Evolutionary conservation across 1,140 invertebrate species (phyloP).

Genomic region (Scaptomyza graminum): DNA sequence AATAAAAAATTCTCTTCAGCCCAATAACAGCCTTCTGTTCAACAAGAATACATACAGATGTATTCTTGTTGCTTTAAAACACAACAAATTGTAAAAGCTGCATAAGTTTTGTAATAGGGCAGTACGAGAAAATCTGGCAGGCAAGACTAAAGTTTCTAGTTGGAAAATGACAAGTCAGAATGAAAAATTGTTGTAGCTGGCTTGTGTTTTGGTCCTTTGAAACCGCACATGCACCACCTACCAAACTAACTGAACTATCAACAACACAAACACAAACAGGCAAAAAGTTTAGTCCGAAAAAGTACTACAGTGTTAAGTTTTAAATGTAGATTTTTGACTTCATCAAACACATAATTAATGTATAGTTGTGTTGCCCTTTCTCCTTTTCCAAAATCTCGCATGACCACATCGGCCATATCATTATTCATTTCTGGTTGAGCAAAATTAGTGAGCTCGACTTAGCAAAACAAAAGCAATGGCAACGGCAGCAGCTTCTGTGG

Average conservation of each 20-base stretch:
- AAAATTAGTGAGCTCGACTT: constrained; percentile 61
- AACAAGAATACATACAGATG: too few species aligned
- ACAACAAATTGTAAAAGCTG: constrained; percentile 28
- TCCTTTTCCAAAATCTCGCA: not conserved
- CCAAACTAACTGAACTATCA: constrained; percentile 15
- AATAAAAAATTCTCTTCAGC: too few species aligned
- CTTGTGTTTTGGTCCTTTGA: constrained; percentile 14
- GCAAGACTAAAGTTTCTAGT: not conserved
- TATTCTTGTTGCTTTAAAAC: too few species aligned
- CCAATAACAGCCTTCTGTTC: too few species aligned
- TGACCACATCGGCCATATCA: constrained; percentile 36
- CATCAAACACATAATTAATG: constrained; percentile 42
- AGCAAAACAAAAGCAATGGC: not conserved
- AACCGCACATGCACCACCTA: constrained; percentile 17
- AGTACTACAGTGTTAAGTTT: constrained; percentile 24
- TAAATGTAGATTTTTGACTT: constrained; percentile 55
- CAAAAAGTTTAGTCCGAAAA: constrained; percentile 27
- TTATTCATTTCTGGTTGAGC: constrained; percentile 64
- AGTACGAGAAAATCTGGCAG: constrained; percentile 7
- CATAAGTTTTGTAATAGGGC: constrained; percentile 63
- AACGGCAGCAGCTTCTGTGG: constrained; percentile 12
- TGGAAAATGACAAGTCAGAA: constrained; percentile 23
- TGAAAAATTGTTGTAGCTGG: constrained; percentile 52
- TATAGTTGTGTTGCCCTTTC: constrained; percentile 15
- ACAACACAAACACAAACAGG: constrained; percentile 17